Conservation (phyloP, 2,113 vertebrate species). For the Scopus umbretta region DNA sequence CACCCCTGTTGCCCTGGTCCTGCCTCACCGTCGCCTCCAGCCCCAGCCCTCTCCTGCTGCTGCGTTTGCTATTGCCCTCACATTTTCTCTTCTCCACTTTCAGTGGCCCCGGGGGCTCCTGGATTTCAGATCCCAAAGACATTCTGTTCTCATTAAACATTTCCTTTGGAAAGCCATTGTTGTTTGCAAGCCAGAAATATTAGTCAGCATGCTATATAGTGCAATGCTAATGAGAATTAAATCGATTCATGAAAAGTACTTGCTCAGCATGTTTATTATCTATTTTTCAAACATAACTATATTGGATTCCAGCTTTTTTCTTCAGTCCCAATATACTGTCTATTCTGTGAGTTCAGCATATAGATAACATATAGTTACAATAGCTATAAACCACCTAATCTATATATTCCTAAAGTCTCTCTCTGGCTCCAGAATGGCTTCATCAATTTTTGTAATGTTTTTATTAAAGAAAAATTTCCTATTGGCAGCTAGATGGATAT, state of each 20-base stretch:
- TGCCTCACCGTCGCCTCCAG: accelerated
- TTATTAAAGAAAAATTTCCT: neutral
- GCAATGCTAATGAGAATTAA: slow-evolving; percentile 21
- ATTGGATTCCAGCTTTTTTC: neutral
- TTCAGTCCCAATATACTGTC: neutral
- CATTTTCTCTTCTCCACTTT: neutral
- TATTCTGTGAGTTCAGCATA: neutral
- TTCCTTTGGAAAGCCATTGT: neutral
- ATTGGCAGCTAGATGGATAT: neutral
- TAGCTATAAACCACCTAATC: neutral
- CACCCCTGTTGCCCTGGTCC: neutral
- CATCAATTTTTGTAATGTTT: neutral
- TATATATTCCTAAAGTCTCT: neutral
- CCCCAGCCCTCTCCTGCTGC: neutral
- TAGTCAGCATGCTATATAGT: neutral
- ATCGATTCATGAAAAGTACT: slow-evolving; percentile 12
- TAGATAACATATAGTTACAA: neutral
- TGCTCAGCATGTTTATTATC: slow-evolving; percentile 26
- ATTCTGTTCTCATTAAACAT: neutral
- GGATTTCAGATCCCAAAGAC: neutral
- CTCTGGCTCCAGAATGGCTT: neutral
- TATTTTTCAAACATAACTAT: neutral
- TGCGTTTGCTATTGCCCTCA: neutral
- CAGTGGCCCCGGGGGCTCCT: neutral
- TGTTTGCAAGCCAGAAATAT: slow-evolving; percentile 1